Base-by-base conservation (phyloP, 1,140 invertebrate genomes). In the Trinorchestia longiramus region DNA sequence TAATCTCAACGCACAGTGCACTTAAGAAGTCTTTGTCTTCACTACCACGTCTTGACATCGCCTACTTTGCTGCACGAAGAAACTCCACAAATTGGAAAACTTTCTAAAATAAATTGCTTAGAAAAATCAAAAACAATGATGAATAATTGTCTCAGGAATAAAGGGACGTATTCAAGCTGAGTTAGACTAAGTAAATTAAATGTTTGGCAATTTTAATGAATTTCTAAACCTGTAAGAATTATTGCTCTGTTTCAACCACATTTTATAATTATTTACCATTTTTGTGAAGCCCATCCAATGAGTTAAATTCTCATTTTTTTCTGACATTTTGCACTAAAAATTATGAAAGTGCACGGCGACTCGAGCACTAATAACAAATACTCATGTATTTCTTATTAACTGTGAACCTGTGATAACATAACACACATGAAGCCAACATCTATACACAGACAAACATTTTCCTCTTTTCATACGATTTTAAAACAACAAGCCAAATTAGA, bases 1-100 rank as follows among this genome's bases (percentile, higher is more conserved):
- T 94, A 94, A 94, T 94, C 44, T 94, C 92, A 90, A 90, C 88
- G 36, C 88, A 42, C 4, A 19, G 88, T 90, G 88, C n/a, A 42
- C 88, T 90, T 41, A 41, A 90, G 88, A 8, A 28, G 88, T 90
- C 88, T 36, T 42, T 42, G 88, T 90, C 4, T 15, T 0, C 43
- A 11, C n/a, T 43, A 42, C 15, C 88, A 17, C 88, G 28, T 41
- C 88, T 90, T 43, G 36, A 4, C 23, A 42, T 4, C 88, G 43
- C 88, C 11, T 41, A 90, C 62, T 77, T 77, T 11, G 11, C 28
- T 15, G 15, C 28, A 11, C 28, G 36, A 77, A 77, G 62, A 77
- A 77, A 77, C 62, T 19, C 1, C 62, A 28, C 62, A 77, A 36
- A 77, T 77, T 77, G 62, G 62, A 77, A 77, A 77, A 77, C 62